A percentile compares a stretch with the other conserved stretches of the same genome.
phyloP scores from a whole-genome alignment of 2,113 vertebrate genomes.

The Furnarius figulus region DNA sequence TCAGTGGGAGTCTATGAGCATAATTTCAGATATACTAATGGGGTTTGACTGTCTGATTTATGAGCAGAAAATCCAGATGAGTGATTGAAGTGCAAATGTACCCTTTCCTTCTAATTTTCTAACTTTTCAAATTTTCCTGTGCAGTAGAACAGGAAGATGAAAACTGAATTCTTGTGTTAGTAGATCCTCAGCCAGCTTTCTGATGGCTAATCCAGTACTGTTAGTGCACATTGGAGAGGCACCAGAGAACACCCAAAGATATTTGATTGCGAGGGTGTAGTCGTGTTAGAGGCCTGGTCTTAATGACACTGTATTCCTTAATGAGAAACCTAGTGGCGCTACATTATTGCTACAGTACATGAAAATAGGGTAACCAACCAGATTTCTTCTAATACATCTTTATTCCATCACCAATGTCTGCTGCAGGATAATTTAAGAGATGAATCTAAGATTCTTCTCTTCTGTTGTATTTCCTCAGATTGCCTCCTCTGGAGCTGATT shows the following conservation, averaged over 20 bases:
- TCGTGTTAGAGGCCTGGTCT: neutral
- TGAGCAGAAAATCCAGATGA: constrained; percentile 3
- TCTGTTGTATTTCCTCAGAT: neutral
- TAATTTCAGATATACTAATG: neutral
- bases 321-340: neutral
- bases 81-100: constrained; percentile 57
- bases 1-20: neutral
- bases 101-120: constrained; percentile 34
- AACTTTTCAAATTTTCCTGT: neutral
- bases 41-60: constrained; percentile 16
- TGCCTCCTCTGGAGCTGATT: neutral
- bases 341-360: neutral
- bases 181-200: neutral
- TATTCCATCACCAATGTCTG: neutral
- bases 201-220: neutral
- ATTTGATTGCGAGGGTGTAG: neutral
- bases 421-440: neutral
- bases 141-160: neutral
- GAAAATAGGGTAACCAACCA: neutral
- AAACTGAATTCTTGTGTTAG: neutral
- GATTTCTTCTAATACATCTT: neutral
- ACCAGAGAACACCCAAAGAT: neutral
- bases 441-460: neutral
- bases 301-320: neutral
- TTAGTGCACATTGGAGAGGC: neutral